Conservation (phyloP, 2,113 vertebrate genomes). For the Elgaria multicarinata region DNA sequence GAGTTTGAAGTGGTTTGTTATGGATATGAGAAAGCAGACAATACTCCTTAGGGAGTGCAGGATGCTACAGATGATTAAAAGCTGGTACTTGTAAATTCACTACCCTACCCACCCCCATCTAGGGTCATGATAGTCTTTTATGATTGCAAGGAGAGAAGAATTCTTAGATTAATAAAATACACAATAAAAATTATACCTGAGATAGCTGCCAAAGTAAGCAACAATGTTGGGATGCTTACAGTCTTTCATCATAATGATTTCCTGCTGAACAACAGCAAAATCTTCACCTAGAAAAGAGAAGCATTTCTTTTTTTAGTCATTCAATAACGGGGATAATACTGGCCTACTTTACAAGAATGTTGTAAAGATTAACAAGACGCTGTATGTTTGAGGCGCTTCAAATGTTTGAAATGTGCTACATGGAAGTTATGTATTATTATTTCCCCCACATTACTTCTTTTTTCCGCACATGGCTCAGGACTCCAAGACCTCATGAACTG, state of each 20-base stretch:
- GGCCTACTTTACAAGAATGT: neutral
- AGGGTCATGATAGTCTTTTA: neutral
- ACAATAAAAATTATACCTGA: constrained; percentile 84
- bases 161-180: constrained; percentile 47
- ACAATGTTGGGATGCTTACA: constrained; percentile 99
- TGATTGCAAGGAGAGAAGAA: constrained; percentile 10
- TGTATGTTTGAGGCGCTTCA: neutral
- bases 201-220: constrained; percentile 99
- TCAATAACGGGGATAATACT: neutral
- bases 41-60: neutral
- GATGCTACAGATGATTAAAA: constrained; percentile 18
- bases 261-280: constrained; percentile 99
- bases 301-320: constrained; percentile 57
- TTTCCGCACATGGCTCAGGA: too few relatives aligned
- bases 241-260: constrained; percentile 99
- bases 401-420: neutral
- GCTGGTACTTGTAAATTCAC: neutral
- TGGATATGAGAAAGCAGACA: neutral
- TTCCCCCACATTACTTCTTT: neutral
- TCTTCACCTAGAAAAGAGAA: constrained; percentile 90
- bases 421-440: neutral
- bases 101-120: neutral
- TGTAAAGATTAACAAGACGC: neutral
- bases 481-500: too few relatives aligned
- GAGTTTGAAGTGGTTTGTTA: constrained; percentile 5